Evolutionary conservation across 1,140 invertebrate species (phyloP).

Genomic region (Galleria mellonella): DNA sequence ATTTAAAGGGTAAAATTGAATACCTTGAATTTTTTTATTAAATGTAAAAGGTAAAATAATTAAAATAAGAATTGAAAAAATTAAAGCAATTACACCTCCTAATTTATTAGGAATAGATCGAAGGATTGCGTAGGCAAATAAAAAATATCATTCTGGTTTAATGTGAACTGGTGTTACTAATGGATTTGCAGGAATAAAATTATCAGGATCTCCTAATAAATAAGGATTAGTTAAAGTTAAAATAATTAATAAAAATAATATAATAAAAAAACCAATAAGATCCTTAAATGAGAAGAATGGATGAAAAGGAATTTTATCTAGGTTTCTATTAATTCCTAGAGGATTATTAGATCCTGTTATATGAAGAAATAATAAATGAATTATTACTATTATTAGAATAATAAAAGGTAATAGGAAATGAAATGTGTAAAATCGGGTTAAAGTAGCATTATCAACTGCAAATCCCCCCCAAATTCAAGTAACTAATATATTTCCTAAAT

Average conservation of each 20-base stretch:
- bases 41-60: slow-evolving; percentile 72
- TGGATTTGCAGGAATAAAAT: slow-evolving; percentile 81
- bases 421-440: slow-evolving; percentile 83
- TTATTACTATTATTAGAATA: too few relatives aligned
- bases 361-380: too few relatives aligned
- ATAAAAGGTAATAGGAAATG: slow-evolving; percentile 30
- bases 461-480: slow-evolving; percentile 80
- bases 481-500: slow-evolving; percentile 75
- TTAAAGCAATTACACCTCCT: slow-evolving; percentile 80
- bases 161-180: slow-evolving; percentile 81
- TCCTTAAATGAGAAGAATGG: slow-evolving; percentile 78
- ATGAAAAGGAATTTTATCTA: slow-evolving; percentile 78
- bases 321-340: slow-evolving; percentile 75
- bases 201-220: slow-evolving; percentile 79
- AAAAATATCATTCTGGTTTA: slow-evolving; percentile 86
- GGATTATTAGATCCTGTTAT: slow-evolving; percentile 65
- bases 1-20: slow-evolving; percentile 75
- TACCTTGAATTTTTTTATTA: slow-evolving; percentile 72
- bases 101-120: slow-evolving; percentile 84
- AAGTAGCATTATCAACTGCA: slow-evolving; percentile 79
- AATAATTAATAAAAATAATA: slow-evolving; percentile 64
- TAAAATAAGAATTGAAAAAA: slow-evolving; percentile 79
- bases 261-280: slow-evolving; percentile 74
- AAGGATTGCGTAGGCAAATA: slow-evolving; percentile 85
- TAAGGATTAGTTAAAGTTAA: slow-evolving; percentile 74